Evolutionary conservation across 2,797 vertebrate species (phyloP).

Genomic region (Channa striata): DNA sequence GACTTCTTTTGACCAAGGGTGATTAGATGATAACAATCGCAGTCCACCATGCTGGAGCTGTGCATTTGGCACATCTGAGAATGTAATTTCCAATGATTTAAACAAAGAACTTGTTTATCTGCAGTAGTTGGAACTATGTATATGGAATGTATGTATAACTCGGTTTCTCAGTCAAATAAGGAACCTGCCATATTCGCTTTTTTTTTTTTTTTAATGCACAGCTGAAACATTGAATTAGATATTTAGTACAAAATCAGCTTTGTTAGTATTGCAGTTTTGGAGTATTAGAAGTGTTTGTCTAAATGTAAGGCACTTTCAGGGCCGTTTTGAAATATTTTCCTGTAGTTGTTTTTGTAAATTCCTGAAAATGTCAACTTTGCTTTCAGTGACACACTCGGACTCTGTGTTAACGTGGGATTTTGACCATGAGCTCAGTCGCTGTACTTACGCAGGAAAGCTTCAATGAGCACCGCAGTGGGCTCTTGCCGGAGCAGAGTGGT

Average conservation of each 20-base stretch:
- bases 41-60: too few species aligned
- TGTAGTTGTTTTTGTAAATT: background rate
- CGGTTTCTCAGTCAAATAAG: conserved; percentile 12
- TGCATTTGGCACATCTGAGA: too few species aligned
- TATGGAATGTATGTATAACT: conserved; percentile 4
- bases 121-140: background rate
- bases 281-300: too few species aligned
- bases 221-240: background rate
- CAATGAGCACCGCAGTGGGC: conserved; percentile 98
- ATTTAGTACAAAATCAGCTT: background rate
- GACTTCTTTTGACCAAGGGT: conserved; percentile 48
- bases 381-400: conserved; percentile 95
- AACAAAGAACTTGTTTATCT: background rate
- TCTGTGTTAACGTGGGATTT: conserved; percentile 93
- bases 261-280: too few species aligned
- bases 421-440: conserved; percentile 99
- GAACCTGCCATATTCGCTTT: background rate
- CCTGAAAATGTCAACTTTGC: background rate
- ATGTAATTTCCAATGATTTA: background rate
- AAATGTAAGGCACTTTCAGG: too few species aligned
- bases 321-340: background rate
- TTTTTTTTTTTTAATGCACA: too few species aligned
- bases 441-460: conserved; percentile 99
- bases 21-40: conserved; percentile 64
- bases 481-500: conserved; percentile 91